Evolutionary conservation across 2,113 vertebrate species (phyloP).

Genomic region (Podocnemis expansa): DNA sequence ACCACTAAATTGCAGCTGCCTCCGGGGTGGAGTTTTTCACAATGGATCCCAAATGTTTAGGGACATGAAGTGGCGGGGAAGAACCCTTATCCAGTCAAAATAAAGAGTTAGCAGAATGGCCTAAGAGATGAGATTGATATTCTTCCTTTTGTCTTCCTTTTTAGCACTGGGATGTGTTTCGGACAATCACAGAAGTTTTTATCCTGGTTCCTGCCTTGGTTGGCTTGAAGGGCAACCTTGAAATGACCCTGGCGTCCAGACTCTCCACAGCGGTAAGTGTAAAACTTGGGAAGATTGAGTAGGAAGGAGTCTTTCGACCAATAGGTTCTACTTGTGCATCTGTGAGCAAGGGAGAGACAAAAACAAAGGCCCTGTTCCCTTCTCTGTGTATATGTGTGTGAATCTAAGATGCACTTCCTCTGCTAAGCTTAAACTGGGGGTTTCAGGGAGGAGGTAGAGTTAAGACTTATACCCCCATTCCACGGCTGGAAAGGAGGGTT

Average conservation of each 20-base stretch:
- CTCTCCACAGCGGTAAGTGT: constrained; percentile 92
- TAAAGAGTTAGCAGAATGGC: background rate
- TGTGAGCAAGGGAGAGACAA: background rate
- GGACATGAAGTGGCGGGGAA: background rate
- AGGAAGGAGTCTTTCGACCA: background rate
- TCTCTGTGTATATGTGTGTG: background rate
- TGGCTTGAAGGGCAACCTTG: constrained; percentile 95
- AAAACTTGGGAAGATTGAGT: background rate
- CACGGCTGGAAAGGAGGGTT: constrained; percentile 49
- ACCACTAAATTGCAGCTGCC: background rate
- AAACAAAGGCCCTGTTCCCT: background rate
- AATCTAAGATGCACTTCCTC: background rate
- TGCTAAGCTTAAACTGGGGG: constrained; percentile 7
- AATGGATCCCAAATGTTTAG: background rate
- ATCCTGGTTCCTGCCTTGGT: constrained; percentile 94
- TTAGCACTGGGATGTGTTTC: constrained; percentile 92
- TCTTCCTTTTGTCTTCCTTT: constrained; percentile 27
- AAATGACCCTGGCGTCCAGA: constrained; percentile 95
- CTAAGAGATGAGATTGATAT: background rate
- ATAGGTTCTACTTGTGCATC: background rate
- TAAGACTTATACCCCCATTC: constrained; percentile 51
- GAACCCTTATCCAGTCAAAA: background rate
- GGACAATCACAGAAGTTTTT: constrained; percentile 86
- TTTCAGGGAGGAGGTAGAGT: background rate
- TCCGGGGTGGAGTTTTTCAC: background rate